Conservation (phyloP, 2,888 invertebrate species). For the Rosalia funebris region DNA sequence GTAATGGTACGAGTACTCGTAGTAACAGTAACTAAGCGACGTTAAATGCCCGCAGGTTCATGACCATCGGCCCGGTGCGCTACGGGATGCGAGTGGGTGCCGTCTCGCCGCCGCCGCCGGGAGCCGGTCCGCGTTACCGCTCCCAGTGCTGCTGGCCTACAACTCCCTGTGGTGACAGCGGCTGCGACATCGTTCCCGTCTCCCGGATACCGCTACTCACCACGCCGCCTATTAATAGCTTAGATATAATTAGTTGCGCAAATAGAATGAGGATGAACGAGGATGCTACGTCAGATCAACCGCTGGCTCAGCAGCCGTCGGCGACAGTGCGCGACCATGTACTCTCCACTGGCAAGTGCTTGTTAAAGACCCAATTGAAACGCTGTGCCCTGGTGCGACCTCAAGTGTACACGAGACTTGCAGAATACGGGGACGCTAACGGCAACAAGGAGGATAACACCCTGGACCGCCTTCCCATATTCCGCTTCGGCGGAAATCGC, state of each 20-base stretch:
- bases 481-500: conserved; percentile 74
- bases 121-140: conserved; percentile 66
- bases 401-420: conserved; percentile 58
- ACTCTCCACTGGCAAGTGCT: conserved; percentile 57
- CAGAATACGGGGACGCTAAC: conserved; percentile 56
- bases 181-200: conserved; percentile 64
- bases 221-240: conserved; percentile 62
- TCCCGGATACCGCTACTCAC: conserved; percentile 62
- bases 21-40: neutral
- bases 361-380: conserved; percentile 58
- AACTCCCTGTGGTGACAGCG: conserved; percentile 65
- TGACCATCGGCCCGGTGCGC: conserved; percentile 73
- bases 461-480: conserved; percentile 84
- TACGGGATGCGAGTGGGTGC: conserved; percentile 76
- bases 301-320: conserved; percentile 55
- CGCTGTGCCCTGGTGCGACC: conserved; percentile 61
- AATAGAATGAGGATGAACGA: conserved; percentile 62
- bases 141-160: conserved; percentile 62
- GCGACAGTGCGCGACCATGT: conserved; percentile 60
- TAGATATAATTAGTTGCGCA: conserved; percentile 65
- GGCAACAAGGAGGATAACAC: conserved; percentile 67
- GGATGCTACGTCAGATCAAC: conserved; percentile 60
- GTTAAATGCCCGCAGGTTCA: conserved; percentile 44
- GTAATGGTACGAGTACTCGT: no score
- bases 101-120: conserved; percentile 63